Evolutionary conservation across 2,797 vertebrate species (phyloP).

Genomic region (Lagorchestes hirsutus): DNA sequence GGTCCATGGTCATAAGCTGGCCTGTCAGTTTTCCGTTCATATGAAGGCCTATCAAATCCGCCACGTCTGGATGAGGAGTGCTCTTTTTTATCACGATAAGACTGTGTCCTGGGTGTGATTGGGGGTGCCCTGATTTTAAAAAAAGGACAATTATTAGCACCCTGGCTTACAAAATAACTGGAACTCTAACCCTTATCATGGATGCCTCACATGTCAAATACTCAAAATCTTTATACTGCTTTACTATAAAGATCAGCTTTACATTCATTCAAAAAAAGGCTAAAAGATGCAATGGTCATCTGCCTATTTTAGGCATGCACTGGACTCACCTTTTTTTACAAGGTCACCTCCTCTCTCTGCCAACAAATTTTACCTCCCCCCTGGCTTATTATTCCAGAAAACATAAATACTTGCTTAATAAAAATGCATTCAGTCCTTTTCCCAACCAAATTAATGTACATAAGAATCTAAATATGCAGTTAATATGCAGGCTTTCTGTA

Average conservation of each 20-base stretch:
- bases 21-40: constrained; percentile 92
- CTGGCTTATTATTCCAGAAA: constrained; percentile 34
- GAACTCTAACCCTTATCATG: constrained; percentile 5
- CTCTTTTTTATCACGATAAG: constrained; percentile 91
- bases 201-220: not conserved
- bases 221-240: constrained; percentile 30
- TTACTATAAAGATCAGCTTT: constrained; percentile 60
- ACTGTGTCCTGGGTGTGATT: constrained; percentile 85
- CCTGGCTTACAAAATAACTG: constrained; percentile 40
- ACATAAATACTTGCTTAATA: constrained; percentile 42
- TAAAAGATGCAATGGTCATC: constrained; percentile 48
- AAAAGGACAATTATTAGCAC: constrained; percentile 48
- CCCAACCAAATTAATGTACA: constrained; percentile 30
- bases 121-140: constrained; percentile 84
- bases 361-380: constrained; percentile 32
- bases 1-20: constrained; percentile 89
- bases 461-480: not conserved
- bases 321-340: constrained; percentile 6
- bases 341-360: constrained; percentile 49
- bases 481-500: constrained; percentile 36
- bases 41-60: constrained; percentile 92
- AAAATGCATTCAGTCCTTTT: constrained; percentile 17
- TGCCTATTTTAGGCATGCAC: constrained; percentile 40
- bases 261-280: constrained; percentile 37
- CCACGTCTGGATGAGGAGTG: constrained; percentile 89